These are phyloP conservation scores for Varecia variegata DNA, from an alignment of 2,797 vertebrate genomes.

Conservation along the genomic window DNA sequence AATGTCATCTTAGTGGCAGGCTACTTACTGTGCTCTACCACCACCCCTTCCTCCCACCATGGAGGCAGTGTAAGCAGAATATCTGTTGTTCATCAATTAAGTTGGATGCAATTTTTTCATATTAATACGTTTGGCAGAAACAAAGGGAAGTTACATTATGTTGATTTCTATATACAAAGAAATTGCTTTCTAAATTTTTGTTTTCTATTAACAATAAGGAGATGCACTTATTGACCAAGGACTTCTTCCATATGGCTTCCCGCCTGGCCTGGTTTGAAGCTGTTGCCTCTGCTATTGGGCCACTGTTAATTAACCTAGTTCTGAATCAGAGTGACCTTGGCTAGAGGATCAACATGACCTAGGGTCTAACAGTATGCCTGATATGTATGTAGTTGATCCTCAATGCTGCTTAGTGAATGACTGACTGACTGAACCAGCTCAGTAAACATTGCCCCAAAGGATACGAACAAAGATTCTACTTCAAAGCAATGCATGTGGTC, in stretches of 20 bases:
- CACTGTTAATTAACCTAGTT: slow-evolving; percentile 30
- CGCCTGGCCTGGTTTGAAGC: slow-evolving; percentile 21
- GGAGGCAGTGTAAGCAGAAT: slow-evolving; percentile 14
- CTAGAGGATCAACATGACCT: neutral
- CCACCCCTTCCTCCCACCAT: neutral
- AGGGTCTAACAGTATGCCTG: neutral
- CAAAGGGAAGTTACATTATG: slow-evolving; percentile 25
- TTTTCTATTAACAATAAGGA: slow-evolving; percentile 24
- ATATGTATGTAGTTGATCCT: neutral
- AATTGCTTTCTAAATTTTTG: slow-evolving; percentile 1
- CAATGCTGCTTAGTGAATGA: neutral
- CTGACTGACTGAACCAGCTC: slow-evolving; percentile 28
- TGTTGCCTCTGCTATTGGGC: neutral
- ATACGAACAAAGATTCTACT: neutral
- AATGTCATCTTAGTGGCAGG: slow-evolving; percentile 44
- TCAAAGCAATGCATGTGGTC: slow-evolving; percentile 40
- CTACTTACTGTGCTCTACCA: neutral
- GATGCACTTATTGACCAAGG: slow-evolving; percentile 25
- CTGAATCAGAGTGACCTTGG: slow-evolving; percentile 26
- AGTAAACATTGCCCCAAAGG: neutral
- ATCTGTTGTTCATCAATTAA: slow-evolving; percentile 24
- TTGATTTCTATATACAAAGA: slow-evolving; percentile 48
- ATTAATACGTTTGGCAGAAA: slow-evolving; percentile 47
- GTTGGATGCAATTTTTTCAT: neutral
- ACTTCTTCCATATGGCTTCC: neutral